Base-by-base conservation (phyloP, 2,797 vertebrate species). In the Phrynocephalus vlangalii region DNA sequence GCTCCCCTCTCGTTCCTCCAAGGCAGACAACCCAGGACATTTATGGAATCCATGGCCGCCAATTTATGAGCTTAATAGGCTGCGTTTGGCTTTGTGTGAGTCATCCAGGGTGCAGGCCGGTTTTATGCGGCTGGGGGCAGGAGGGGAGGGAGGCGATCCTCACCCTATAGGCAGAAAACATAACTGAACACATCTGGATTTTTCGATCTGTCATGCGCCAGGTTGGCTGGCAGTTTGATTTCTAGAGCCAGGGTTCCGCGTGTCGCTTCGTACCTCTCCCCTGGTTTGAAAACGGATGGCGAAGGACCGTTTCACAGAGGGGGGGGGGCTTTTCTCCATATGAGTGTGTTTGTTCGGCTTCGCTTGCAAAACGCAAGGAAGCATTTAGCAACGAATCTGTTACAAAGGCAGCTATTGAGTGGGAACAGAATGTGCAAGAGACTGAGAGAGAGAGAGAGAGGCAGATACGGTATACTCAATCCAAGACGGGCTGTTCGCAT, bases 341-440 rank as follows among this genome's bases (percentile, higher is more conserved):
- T 63, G 60, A 20, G 60, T 63, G 60, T 63, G 60, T 63, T 44
- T 15, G 60, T 63, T 18, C 15, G 20, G 60, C 60, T 63, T 48
- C 1, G 30, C 6, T 66, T 84, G 26, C 22, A 84, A 79, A 84
- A 75, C 50, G 68, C 68, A 68, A 85, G 87, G 56, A 88, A 84
- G 68, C 44, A 18, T 85, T 76, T 24, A 68, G 44, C 87, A 84
- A 88, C 3, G 18, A 88, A 28, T 52, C 9, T 3, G 15, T 44
- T 80, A 85, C 83, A 88, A 85, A n/a, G 56, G 82, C 52, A 38
- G n/a, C 56, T 52, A 85, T 44, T 80, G 56, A 84, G 77, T 38
- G 38, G 52, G 68, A 66, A 66, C 68, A 72, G 52, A 88, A 88
- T 84, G 82, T 60, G n/a, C 63, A 7, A 66, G 24, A 44, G 38